Evolutionary conservation across 2,888 invertebrate genomes (phyloP).

Genomic region (Hybos culiciformis): DNA sequence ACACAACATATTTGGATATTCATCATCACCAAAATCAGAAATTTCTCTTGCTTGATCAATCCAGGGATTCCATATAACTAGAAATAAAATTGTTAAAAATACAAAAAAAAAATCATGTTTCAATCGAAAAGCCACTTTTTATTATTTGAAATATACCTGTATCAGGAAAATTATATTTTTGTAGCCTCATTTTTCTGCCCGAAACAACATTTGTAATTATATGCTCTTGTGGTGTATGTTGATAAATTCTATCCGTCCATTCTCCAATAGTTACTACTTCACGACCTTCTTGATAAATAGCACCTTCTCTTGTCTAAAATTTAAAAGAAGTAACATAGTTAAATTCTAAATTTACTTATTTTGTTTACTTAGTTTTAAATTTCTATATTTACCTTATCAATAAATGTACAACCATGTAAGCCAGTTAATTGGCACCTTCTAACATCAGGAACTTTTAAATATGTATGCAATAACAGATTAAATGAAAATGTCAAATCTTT

Average conservation of each 20-base stretch:
- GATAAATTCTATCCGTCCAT: conserved; percentile 89
- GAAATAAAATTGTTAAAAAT: conserved; percentile 3
- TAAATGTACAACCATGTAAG: conserved; percentile 77
- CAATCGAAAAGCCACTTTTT: not conserved
- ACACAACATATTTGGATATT: conserved; percentile 93
- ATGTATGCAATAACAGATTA: conserved; percentile 85
- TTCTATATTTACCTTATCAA: conserved; percentile 56
- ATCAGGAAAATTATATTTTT: conserved; percentile 90
- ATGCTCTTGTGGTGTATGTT: conserved; percentile 84
- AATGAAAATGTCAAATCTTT: conserved; percentile 83
- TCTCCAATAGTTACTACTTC: conserved; percentile 82
- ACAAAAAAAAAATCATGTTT: not conserved
- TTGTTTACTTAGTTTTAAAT: not conserved
- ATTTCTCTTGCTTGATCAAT: conserved; percentile 83
- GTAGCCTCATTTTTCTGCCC: conserved; percentile 80
- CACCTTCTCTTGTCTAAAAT: conserved; percentile 62
- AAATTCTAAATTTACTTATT: not conserved
- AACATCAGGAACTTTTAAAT: conserved; percentile 92
- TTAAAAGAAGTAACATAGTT: not conserved
- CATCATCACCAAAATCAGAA: conserved; percentile 91
- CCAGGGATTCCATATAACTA: conserved; percentile 96
- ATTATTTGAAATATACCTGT: conserved; percentile 45
- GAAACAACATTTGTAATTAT: conserved; percentile 87
- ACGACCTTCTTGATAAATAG: conserved; percentile 77
- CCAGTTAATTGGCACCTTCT: conserved; percentile 83